Percentiles rank a stretch among this genome's conserved stretches.
Conservation (phyloP, 2,888 invertebrate species). For the Netelia melanura region DNA sequence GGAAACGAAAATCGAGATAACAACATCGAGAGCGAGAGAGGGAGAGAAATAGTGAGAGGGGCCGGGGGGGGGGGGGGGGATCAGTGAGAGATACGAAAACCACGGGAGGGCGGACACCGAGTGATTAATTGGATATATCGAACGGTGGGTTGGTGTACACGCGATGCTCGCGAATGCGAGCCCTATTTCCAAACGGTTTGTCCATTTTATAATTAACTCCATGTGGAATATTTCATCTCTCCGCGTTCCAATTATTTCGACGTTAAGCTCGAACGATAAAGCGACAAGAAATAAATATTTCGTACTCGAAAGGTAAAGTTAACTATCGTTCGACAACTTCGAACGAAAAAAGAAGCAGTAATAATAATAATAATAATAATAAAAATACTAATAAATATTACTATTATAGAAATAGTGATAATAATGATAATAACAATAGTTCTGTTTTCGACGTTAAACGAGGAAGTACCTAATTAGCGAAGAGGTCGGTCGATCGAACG, state of each 20-base stretch:
- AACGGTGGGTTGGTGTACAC: constrained; percentile 9
- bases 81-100: background rate
- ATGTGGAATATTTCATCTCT: background rate
- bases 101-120: background rate
- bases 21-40: background rate
- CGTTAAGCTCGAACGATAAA: background rate
- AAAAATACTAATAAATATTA: too few species aligned
- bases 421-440: background rate
- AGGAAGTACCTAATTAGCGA: background rate
- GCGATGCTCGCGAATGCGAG: background rate
- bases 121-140: constrained; percentile 56
- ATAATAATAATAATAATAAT: too few species aligned
- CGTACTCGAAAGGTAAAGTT: background rate
- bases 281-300: background rate
- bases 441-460: background rate
- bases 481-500: background rate
- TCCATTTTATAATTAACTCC: background rate
- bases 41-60: background rate
- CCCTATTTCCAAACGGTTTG: background rate
- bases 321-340: background rate
- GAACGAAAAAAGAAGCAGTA: too few species aligned
- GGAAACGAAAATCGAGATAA: background rate
- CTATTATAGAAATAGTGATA: too few species aligned
- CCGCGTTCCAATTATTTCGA: background rate
- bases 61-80: background rate